phyloP scores from a whole-genome alignment of 2,113 vertebrate species.

The Ophiodon elongatus region DNA sequence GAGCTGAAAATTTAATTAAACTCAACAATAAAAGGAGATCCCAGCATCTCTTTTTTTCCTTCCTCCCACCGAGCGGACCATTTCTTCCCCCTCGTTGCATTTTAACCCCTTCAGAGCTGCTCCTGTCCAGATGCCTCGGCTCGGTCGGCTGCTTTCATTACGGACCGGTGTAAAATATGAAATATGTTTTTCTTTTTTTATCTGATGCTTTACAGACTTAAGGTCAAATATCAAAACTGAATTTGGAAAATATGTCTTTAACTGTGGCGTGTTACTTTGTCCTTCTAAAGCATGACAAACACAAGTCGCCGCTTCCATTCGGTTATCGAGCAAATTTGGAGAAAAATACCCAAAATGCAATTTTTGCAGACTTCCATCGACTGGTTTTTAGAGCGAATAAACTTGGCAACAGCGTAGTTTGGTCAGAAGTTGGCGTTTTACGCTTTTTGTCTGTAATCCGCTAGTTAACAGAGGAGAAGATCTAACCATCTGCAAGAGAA shows the following conservation, averaged over 20 bases:
- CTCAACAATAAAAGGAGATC: conserved; percentile 85
- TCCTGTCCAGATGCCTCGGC: conserved; percentile 19
- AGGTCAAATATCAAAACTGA: background rate
- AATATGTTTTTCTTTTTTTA: background rate
- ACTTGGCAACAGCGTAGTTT: background rate
- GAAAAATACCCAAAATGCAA: background rate
- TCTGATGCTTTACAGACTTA: background rate
- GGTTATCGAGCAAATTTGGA: background rate
- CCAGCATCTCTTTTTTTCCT: conserved; percentile 60
- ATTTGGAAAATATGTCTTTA: background rate
- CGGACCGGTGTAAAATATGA: background rate
- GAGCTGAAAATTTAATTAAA: conserved; percentile 89
- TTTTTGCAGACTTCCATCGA: background rate
- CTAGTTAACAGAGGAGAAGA: background rate
- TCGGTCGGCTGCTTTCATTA: background rate
- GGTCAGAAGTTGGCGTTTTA: no score
- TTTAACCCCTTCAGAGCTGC: conserved; percentile 60
- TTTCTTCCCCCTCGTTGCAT: conserved; percentile 49
- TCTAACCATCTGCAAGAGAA: background rate
- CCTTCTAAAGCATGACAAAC: background rate
- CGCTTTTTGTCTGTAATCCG: background rate
- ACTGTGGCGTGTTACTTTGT: background rate
- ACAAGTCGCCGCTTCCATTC: background rate
- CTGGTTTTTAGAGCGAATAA: background rate
- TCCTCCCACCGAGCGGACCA: conserved; percentile 34